Conservation (phyloP, 2,888 invertebrate species). For the Agonopterix alstromeriana region DNA sequence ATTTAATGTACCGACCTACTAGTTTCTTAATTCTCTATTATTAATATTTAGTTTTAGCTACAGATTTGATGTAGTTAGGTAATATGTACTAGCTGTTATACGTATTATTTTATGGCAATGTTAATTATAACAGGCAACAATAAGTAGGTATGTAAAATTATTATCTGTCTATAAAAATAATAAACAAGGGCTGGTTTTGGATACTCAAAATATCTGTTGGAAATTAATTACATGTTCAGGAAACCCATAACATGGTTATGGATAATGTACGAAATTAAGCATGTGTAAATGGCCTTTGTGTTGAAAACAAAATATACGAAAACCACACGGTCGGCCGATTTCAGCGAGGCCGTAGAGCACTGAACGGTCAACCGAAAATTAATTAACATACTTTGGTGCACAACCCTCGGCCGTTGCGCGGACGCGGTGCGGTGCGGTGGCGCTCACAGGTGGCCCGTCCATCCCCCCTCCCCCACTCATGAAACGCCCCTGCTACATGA, state of each 20-base stretch:
- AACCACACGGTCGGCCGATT: constrained; percentile 66
- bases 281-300: constrained; percentile 42
- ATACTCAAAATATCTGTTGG: too few species aligned
- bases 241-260: neutral
- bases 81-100: too few species aligned
- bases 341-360: constrained; percentile 50
- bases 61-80: too few species aligned
- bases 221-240: neutral
- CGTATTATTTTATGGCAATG: too few species aligned
- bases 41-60: too few species aligned
- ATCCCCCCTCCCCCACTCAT: constrained; percentile 14
- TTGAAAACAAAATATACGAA: constrained; percentile 59
- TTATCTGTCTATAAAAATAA: too few species aligned
- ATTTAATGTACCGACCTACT: too few species aligned
- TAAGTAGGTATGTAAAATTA: too few species aligned
- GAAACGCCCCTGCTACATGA: constrained; percentile 6
- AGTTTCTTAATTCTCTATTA: too few species aligned
- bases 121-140: too few species aligned
- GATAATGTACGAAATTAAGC: constrained; percentile 17
- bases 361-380: constrained; percentile 73
- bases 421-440: constrained; percentile 7
- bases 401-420: constrained; percentile 41
- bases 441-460: constrained; percentile 43
- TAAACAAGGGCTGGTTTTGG: too few species aligned
- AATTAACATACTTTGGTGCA: constrained; percentile 74